These are phyloP conservation scores for Numida meleagris DNA, from an alignment of 2,113 vertebrate species.

Conservation along the genomic window DNA sequence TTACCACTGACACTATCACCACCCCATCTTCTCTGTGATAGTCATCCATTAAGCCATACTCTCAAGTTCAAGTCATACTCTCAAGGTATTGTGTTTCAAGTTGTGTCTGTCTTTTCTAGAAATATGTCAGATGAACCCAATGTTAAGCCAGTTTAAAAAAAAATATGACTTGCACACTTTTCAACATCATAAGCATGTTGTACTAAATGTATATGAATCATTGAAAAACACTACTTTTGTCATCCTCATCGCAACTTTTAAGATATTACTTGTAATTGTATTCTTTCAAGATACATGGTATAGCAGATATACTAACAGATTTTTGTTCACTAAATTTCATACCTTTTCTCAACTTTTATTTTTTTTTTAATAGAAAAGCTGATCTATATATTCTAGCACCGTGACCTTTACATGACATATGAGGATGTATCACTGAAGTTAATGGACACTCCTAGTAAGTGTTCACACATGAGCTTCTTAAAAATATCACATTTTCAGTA, in stretches of 20 bases:
- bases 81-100: background rate
- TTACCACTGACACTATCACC: background rate
- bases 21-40: background rate
- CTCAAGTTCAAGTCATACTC: background rate
- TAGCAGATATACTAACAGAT: background rate
- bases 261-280: background rate
- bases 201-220: accelerated
- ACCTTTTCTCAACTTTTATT: background rate
- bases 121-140: background rate
- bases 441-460: background rate
- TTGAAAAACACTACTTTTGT: background rate
- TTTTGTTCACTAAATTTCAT: background rate
- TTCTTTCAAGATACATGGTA: background rate
- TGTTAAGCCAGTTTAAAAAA: background rate
- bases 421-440: accelerated
- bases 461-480: background rate
- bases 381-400: background rate
- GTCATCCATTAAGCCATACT: background rate
- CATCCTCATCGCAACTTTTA: background rate
- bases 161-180: background rate
- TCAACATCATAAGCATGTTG: background rate
- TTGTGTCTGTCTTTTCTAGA: background rate
- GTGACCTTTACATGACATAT: accelerated
- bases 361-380: background rate
- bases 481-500: background rate